Percentiles rank a stretch among this genome's conserved stretches.
These are phyloP conservation scores for Dyspetes luteomarginatus DNA, from an alignment of 2,888 invertebrate species.

Conservation along the genomic window DNA sequence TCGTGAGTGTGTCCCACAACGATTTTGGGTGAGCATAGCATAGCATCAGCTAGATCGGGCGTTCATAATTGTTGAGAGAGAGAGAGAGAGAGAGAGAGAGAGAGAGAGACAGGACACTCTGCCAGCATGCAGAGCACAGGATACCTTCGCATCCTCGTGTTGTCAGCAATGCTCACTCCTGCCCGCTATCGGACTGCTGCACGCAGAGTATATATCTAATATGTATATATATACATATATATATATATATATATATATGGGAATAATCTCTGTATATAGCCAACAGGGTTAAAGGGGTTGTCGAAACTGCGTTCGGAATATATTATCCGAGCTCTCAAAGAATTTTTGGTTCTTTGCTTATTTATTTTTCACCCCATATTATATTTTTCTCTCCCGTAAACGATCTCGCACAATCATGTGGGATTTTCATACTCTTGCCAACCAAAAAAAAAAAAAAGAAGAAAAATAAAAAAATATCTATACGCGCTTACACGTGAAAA, in stretches of 20 bases:
- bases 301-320: conserved; percentile 37
- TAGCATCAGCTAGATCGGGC: conserved; percentile 66
- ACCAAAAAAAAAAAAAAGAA: not conserved
- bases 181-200: conserved; percentile 78
- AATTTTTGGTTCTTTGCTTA: conserved; percentile 1
- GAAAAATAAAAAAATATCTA: conserved; percentile 23
- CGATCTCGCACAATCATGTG: conserved; percentile 33
- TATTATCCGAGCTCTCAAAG: conserved; percentile 45
- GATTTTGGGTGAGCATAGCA: conserved; percentile 37
- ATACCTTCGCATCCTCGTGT: conserved; percentile 70
- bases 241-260: conserved; percentile 4
- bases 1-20: conserved; percentile 40
- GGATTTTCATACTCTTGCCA: not conserved
- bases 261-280: conserved; percentile 30
- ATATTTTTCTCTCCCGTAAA: conserved; percentile 14
- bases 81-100: conserved; percentile 61
- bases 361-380: conserved; percentile 12
- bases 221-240: not conserved
- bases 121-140: conserved; percentile 72
- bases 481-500: conserved; percentile 23
- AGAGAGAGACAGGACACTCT: conserved; percentile 45
- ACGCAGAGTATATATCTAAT: conserved; percentile 54
- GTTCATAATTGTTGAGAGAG: conserved; percentile 76
- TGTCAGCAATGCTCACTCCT: conserved; percentile 82
- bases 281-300: conserved; percentile 26